A percentile compares a stretch with the other conserved stretches of the same genome.
Conservation (phyloP, 2,888 invertebrate genomes). For the Chloroclysta siterata region DNA sequence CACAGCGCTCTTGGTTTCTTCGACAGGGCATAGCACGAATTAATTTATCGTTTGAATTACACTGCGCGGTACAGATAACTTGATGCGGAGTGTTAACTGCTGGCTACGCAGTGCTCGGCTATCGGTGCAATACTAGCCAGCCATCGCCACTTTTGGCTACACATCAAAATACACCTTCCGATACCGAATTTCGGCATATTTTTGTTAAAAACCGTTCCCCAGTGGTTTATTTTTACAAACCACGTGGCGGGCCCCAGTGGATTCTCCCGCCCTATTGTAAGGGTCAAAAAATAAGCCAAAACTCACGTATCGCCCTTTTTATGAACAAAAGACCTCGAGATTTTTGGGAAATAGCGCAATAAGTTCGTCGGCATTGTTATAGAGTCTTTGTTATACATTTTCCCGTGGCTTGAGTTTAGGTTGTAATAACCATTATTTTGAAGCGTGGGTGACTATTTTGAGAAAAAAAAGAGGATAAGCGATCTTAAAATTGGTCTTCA, state of each 20-base stretch:
- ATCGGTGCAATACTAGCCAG: too few species aligned
- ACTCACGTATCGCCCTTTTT: constrained; percentile 69
- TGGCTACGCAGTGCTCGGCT: too few species aligned
- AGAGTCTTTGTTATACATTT: constrained; percentile 56
- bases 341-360: constrained; percentile 65
- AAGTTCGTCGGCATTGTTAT: constrained; percentile 62
- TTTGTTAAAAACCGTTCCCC: constrained; percentile 35
- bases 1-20: constrained; percentile 1
- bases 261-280: constrained; percentile 64
- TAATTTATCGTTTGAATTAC: too few species aligned
- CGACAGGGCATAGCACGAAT: too few species aligned
- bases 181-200: constrained; percentile 25
- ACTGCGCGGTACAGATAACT: too few species aligned
- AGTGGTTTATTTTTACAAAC: constrained; percentile 48
- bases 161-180: constrained; percentile 16
- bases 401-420: constrained; percentile 45
- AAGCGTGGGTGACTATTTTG: constrained; percentile 12
- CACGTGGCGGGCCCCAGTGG: constrained; percentile 69
- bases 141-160: background rate
- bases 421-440: constrained; percentile 2
- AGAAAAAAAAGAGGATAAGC: too few species aligned
- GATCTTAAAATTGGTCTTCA: too few species aligned
- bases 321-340: constrained; percentile 62
- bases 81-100: too few species aligned
- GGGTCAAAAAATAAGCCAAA: constrained; percentile 77